Evolutionary conservation across 1,140 invertebrate genomes (phyloP).

Genomic region (Pseudachorutes palmiensis): DNA sequence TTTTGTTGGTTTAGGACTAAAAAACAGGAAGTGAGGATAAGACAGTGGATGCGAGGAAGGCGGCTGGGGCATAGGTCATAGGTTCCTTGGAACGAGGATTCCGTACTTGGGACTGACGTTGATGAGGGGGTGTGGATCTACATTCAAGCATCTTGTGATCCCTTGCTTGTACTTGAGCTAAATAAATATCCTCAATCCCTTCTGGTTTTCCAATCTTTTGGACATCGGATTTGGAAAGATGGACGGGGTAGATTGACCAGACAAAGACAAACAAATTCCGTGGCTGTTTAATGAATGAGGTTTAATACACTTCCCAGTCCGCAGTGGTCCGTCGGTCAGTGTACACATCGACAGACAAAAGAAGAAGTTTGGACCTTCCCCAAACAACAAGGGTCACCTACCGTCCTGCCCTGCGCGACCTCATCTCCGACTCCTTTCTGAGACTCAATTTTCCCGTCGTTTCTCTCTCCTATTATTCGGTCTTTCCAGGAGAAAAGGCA

Average conservation of each 20-base stretch:
- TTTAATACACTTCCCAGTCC: background rate
- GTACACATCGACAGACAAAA: too few species aligned
- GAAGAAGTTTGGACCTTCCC: too few species aligned
- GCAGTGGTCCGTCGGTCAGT: too few species aligned
- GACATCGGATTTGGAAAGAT: background rate
- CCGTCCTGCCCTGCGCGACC: too few species aligned
- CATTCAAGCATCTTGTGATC: too few species aligned
- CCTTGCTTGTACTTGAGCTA: background rate
- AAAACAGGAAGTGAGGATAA: background rate
- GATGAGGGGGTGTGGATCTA: too few species aligned
- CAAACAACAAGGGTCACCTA: too few species aligned
- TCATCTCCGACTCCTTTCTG: background rate
- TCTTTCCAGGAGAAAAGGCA: too few species aligned
- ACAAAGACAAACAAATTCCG: background rate
- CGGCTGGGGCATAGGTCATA: too few species aligned
- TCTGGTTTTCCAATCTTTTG: background rate
- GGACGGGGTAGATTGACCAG: background rate
- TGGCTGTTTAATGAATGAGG: background rate
- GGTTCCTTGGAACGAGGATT: too few species aligned
- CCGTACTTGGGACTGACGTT: too few species aligned
- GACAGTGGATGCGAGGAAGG: background rate
- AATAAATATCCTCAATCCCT: background rate
- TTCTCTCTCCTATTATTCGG: too few species aligned
- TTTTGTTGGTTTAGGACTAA: background rate
- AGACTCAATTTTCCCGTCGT: background rate